Conservation (phyloP, 2,113 vertebrate genomes). For the Psittacus erithacus region DNA sequence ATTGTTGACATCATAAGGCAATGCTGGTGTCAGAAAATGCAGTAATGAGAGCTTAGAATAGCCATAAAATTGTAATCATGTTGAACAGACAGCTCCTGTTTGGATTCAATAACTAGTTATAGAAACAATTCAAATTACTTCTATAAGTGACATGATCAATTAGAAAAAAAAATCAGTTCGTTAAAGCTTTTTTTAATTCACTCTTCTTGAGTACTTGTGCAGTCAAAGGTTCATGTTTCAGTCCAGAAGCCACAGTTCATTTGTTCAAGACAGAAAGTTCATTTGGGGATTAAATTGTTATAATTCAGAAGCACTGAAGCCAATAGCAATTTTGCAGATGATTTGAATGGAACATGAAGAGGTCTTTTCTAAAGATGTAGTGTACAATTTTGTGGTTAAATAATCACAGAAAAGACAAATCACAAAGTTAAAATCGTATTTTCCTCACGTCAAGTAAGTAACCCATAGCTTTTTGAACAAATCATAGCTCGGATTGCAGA, state of each 20-base stretch:
- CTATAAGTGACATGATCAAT: not conserved
- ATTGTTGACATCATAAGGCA: not conserved
- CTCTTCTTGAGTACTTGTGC: not conserved
- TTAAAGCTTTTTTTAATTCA: not conserved
- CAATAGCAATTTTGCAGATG: not conserved
- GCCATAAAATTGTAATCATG: not conserved
- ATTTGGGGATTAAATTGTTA: not conserved
- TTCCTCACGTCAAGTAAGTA: not conserved
- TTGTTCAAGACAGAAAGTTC: not conserved
- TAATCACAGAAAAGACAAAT: not conserved
- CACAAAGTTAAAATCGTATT: not conserved
- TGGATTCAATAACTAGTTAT: not conserved
- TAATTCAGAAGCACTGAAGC: not conserved
- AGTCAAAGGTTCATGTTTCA: not conserved
- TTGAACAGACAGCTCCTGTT: not conserved
- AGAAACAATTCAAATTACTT: not conserved
- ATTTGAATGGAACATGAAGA: not conserved
- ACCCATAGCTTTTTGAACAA: not conserved
- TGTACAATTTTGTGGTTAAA: not conserved
- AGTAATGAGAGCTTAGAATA: not conserved
- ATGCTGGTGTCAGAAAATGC: not conserved
- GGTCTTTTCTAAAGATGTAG: not conserved
- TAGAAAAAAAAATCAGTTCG: not conserved
- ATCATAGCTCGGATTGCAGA: not conserved
- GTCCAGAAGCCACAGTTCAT: constrained; percentile 16